phyloP scores from a whole-genome alignment of 2,113 vertebrate species.

The Gambusia affinis region DNA sequence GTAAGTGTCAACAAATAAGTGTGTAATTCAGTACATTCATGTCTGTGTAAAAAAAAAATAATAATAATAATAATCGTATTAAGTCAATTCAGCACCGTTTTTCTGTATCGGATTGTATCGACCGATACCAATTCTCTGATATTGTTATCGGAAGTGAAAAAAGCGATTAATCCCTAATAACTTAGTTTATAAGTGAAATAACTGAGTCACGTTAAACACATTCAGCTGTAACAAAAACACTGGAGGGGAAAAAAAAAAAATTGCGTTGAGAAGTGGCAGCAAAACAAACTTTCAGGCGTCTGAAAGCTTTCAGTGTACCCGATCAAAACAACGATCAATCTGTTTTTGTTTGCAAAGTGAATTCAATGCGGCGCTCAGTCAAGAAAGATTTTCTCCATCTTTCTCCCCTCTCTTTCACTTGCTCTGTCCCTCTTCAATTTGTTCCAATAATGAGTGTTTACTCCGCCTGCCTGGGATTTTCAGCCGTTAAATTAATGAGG shows the following conservation, averaged over 20 bases:
- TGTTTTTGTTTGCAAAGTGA: slow-evolving; percentile 70
- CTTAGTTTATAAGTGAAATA: background rate
- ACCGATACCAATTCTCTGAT: too few species aligned
- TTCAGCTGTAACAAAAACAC: too few species aligned
- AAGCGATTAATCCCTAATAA: too few species aligned
- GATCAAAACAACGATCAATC: slow-evolving; percentile 61
- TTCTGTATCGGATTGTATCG: too few species aligned
- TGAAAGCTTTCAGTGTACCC: background rate
- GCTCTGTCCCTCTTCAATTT: slow-evolving; percentile 82
- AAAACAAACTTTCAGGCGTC: slow-evolving; percentile 4
- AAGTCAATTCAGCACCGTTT: too few species aligned
- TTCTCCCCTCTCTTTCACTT: slow-evolving; percentile 61
- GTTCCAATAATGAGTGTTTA: slow-evolving; percentile 92
- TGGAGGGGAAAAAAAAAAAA: too few species aligned
- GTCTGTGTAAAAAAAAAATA: too few species aligned
- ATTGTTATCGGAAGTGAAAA: too few species aligned
- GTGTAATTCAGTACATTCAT: too few species aligned
- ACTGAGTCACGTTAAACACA: background rate
- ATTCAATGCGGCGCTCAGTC: slow-evolving; percentile 79
- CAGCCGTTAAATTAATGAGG: slow-evolving; percentile 94
- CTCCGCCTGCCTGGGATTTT: slow-evolving; percentile 89
- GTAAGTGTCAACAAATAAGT: too few species aligned
- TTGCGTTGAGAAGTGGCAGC: background rate
- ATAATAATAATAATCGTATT: too few species aligned
- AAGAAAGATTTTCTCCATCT: slow-evolving; percentile 68